These are phyloP conservation scores for Camponotus floridanus DNA, from an alignment of 1,140 invertebrate species.

Conservation along the genomic window DNA sequence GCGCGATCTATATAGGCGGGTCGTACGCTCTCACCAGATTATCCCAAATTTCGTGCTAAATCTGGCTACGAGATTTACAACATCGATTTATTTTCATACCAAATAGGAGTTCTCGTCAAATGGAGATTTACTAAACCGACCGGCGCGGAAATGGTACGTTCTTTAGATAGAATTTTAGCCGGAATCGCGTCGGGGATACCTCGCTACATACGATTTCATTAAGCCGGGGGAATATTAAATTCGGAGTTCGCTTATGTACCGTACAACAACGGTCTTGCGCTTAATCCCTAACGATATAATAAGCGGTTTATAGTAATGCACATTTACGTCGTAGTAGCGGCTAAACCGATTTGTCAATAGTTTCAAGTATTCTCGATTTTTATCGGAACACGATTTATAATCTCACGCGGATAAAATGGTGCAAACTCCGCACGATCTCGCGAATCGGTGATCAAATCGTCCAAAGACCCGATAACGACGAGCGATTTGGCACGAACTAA, in stretches of 20 bases:
- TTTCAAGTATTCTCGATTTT: constrained; percentile 48
- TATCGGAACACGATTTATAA: not conserved
- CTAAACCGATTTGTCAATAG: constrained; percentile 62
- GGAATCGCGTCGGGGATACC: constrained; percentile 42
- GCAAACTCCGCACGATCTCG: not conserved
- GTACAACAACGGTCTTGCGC: constrained; percentile 23
- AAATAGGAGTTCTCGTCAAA: constrained; percentile 54
- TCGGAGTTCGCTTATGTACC: constrained; percentile 46
- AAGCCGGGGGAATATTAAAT: constrained; percentile 58
- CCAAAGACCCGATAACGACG: constrained; percentile 4
- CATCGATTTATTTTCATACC: constrained; percentile 64
- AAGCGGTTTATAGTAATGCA: constrained; percentile 62
- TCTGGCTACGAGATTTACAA: constrained; percentile 56
- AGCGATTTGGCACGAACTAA: constrained; percentile 38
- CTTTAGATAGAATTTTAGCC: constrained; percentile 57
- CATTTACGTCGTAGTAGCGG: constrained; percentile 8
- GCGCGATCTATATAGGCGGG: constrained; percentile 17
- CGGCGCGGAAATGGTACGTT: constrained; percentile 46
- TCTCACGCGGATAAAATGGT: not conserved
- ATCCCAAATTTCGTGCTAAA: constrained; percentile 60
- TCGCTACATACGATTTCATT: constrained; percentile 62
- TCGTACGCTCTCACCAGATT: constrained; percentile 34
- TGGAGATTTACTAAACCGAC: constrained; percentile 59
- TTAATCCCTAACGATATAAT: constrained; percentile 57
- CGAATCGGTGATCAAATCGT: not conserved